Percentiles rank a stretch among this genome's conserved stretches.
These are phyloP conservation scores for Columba janthina DNA, from an alignment of 2,113 vertebrate genomes.

Conservation along the genomic window DNA sequence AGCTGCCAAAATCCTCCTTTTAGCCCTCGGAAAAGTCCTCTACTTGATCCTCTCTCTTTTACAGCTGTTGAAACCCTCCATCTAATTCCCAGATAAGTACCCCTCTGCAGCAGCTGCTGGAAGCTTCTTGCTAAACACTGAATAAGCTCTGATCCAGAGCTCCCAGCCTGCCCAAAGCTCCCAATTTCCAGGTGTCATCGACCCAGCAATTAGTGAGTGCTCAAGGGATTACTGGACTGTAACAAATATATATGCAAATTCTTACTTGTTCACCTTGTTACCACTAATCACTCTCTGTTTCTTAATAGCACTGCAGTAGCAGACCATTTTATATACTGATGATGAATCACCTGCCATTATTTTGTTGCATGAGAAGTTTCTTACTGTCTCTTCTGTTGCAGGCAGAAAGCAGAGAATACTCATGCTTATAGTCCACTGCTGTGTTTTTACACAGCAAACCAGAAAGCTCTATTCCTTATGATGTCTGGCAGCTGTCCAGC, in stretches of 20 bases:
- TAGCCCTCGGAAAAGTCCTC: slow-evolving; percentile 40
- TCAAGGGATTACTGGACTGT: not conserved
- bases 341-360: not conserved
- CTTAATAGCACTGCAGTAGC: not conserved
- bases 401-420: not conserved
- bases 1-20: slow-evolving; percentile 54
- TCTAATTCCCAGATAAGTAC: slow-evolving; percentile 62
- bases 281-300: not conserved
- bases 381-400: not conserved
- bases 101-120: slow-evolving; percentile 46
- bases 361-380: not conserved
- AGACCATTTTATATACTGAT: not conserved
- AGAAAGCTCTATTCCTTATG: slow-evolving; percentile 53
- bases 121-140: slow-evolving; percentile 22
- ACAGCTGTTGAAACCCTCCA: slow-evolving; percentile 50
- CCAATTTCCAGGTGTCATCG: slow-evolving; percentile 54
- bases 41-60: slow-evolving; percentile 40
- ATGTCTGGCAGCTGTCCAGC: slow-evolving; percentile 62
- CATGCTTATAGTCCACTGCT: not conserved
- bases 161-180: slow-evolving; percentile 9
- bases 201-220: slow-evolving; percentile 38
- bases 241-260: not conserved
- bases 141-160: not conserved
- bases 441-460: slow-evolving; percentile 45
- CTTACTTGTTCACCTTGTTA: not conserved